Conservation (phyloP, 2,113 vertebrate species). For the Malurus cyaneus region DNA sequence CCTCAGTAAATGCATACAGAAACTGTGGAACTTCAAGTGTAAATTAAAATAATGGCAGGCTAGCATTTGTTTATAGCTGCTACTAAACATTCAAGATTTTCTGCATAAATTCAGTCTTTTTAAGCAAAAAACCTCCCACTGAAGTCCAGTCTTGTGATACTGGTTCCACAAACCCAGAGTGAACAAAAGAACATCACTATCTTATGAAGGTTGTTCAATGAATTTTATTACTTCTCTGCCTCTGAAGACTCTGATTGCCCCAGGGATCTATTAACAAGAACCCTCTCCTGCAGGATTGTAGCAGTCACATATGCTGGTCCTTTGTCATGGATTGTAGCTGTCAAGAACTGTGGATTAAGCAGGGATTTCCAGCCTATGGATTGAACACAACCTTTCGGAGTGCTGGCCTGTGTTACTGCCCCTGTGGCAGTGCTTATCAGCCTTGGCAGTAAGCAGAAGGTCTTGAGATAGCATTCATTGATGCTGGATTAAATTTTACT, state of each 20-base stretch:
- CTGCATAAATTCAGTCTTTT: background rate
- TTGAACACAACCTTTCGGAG: accelerated
- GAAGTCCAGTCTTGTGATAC: background rate
- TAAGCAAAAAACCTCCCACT: background rate
- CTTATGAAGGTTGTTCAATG: background rate
- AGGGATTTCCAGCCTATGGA: background rate
- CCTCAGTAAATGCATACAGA: background rate
- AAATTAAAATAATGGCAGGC: background rate
- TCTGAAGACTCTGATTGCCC: background rate
- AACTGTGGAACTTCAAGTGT: background rate
- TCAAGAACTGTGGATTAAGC: background rate
- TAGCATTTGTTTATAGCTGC: background rate
- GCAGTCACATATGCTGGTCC: background rate
- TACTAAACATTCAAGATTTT: background rate
- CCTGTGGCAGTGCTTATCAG: background rate
- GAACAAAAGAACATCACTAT: background rate
- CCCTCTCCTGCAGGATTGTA: background rate
- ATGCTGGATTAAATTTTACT: background rate
- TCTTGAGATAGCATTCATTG: background rate
- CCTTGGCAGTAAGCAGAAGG: background rate
- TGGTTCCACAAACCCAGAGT: background rate
- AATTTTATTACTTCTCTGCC: background rate
- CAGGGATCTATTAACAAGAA: background rate
- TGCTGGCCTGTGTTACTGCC: background rate
- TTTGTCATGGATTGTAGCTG: background rate